Base-by-base conservation (phyloP, 1,140 invertebrate genomes). In the Drosophila carrolli region DNA sequence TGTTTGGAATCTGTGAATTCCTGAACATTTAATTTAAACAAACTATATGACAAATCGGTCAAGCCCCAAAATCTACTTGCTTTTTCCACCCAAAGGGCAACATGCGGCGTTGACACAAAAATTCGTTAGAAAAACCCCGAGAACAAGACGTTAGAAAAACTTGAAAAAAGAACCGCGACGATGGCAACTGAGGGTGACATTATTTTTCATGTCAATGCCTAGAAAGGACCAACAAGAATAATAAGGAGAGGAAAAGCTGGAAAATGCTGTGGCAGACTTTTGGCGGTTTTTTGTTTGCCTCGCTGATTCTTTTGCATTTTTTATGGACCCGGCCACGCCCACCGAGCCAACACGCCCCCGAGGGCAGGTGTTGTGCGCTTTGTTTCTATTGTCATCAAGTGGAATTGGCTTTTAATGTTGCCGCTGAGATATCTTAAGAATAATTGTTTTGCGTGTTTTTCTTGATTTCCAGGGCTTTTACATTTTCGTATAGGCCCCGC, bases 321-420 rank as follows among this genome's bases (percentile, higher is more conserved):
- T 88, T 50, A 88, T 83, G 40, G 50, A 38, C 27, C 8, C 13
- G n/a, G 14, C 51, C 62, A 80, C 56, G 53, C 74, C 51, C 48
- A 73, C n/a, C n/a, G 37, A 38, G 16, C 23, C 53, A 51, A 13
- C 54, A 37, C 47, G 19, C 60, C 83, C 76, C 79, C 51, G 41
- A 62, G 81, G 83, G 71, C 83, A 83, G 79, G 83, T 88, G 83
- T 89, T 71, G 67, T 63, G 74, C 86, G 85, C 71, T 78, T 89
- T 89, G 81, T 89, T 90, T 85, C 85, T 91, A 90, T 91, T 91
- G 90, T 91, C 90, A 92, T 91, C 91, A 91, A 82, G 75, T 84
- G 82, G 89, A 91, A 92, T 92, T 92, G 91, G 91, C 89, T 91
- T 92, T 92, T 92, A 92, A 92, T 92, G 91, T 91, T 92, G 91